Evolutionary conservation across 2,113 vertebrate genomes (phyloP).

Genomic region (Nannospalax galili): DNA sequence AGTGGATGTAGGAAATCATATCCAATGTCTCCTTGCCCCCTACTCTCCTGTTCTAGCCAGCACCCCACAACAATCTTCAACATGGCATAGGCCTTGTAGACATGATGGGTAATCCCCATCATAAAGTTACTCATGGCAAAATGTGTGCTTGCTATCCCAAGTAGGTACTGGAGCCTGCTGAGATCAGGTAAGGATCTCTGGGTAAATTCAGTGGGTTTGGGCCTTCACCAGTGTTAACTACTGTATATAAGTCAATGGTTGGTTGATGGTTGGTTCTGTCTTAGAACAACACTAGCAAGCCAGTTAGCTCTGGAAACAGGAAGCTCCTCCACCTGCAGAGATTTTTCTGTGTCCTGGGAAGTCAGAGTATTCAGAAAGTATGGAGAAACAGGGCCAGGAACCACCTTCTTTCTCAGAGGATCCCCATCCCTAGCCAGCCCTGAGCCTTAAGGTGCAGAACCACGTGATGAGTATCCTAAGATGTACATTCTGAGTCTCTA

Average conservation of each 20-base stretch:
- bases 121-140: neutral
- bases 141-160: neutral
- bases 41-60: neutral
- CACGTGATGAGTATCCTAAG: neutral
- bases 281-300: neutral
- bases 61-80: too few species aligned
- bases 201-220: neutral
- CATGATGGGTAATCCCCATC: neutral
- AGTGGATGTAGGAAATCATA: neutral
- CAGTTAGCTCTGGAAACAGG: conserved; percentile 10
- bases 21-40: neutral
- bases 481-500: neutral
- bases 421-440: neutral
- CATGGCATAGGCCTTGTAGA: neutral
- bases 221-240: neutral
- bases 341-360: neutral
- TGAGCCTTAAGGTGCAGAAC: neutral
- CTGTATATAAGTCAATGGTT: neutral
- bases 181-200: neutral
- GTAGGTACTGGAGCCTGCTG: neutral
- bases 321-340: neutral
- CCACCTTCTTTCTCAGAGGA: neutral
- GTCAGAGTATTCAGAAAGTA: neutral
- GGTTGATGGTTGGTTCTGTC: neutral
- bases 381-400: neutral